A percentile compares a stretch with the other conserved stretches of the same genome.
These are phyloP conservation scores for Scalopus aquaticus DNA, from an alignment of 2,113 vertebrate species.

Conservation along the genomic window DNA sequence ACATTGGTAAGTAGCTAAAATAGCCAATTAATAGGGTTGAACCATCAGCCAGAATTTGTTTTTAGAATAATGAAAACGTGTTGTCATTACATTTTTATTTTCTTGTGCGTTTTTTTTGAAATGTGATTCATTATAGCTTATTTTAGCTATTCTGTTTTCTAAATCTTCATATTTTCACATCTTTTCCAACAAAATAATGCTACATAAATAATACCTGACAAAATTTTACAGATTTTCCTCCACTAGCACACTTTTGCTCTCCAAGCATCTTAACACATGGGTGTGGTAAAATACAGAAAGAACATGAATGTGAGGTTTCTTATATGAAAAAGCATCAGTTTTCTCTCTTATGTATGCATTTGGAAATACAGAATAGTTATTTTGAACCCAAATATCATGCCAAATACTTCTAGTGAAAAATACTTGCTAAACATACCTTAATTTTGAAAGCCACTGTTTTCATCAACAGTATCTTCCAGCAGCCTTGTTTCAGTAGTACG, in stretches of 20 bases:
- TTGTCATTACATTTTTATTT: conserved; percentile 86
- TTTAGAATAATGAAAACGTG: conserved; percentile 85
- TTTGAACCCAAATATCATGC: conserved; percentile 62
- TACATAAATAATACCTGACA: conserved; percentile 86
- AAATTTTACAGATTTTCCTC: conserved; percentile 75
- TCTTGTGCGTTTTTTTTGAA: conserved; percentile 80
- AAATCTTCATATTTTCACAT: conserved; percentile 85
- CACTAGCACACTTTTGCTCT: conserved; percentile 82
- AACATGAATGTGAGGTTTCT: conserved; percentile 75
- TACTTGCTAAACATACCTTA: conserved; percentile 53
- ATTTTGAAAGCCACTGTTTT: conserved; percentile 70
- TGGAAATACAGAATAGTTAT: conserved; percentile 73
- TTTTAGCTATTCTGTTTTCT: conserved; percentile 83
- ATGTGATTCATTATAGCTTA: conserved; percentile 83
- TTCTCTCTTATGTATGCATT: conserved; percentile 76
- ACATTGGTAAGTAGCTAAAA: conserved; percentile 83
- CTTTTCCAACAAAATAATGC: conserved; percentile 85
- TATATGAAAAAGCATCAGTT: conserved; percentile 80
- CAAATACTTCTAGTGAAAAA: conserved; percentile 65
- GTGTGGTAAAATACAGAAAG: conserved; percentile 81
- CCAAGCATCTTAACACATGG: conserved; percentile 72
- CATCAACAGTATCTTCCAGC: conserved; percentile 77
- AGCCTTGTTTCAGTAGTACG: conserved; percentile 69
- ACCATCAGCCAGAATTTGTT: conserved; percentile 83
- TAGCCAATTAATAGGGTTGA: conserved; percentile 86